Conservation (phyloP, 2,113 vertebrate genomes). For the Smithornis capensis region DNA sequence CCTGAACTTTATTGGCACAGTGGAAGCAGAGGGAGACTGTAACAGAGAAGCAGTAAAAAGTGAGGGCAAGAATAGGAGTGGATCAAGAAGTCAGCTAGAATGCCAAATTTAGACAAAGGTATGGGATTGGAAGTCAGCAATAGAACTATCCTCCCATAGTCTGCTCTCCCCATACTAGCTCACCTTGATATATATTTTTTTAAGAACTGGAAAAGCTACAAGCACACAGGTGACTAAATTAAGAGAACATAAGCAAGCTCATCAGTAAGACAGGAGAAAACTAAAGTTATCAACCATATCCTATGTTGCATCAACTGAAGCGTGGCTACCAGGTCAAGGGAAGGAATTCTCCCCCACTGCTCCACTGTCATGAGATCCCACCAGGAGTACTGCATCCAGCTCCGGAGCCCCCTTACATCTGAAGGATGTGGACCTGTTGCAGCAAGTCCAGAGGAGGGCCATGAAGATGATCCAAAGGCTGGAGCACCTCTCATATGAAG, state of each 20-base stretch:
- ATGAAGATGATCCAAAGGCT: neutral
- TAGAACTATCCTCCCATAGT: neutral
- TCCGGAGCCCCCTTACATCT: neutral
- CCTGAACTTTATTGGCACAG: neutral
- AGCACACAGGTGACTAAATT: neutral
- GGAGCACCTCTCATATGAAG: neutral
- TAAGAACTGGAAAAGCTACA: neutral
- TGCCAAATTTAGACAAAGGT: neutral
- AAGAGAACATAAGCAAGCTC: neutral
- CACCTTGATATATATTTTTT: neutral
- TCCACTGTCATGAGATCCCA: neutral
- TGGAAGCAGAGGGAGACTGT: neutral
- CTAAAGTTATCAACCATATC: neutral
- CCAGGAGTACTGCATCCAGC: neutral
- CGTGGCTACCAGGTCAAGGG: accelerated
- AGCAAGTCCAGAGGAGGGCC: neutral
- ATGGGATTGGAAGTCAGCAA: neutral
- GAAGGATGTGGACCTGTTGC: neutral
- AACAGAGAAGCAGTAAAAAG: neutral
- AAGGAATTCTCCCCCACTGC: neutral
- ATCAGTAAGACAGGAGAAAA: neutral
- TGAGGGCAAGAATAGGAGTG: neutral
- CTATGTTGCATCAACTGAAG: neutral
- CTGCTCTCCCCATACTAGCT: neutral
- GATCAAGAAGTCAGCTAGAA: neutral